These are phyloP conservation scores for Trilocha varians DNA, from an alignment of 2,888 invertebrate genomes.

Conservation along the genomic window DNA sequence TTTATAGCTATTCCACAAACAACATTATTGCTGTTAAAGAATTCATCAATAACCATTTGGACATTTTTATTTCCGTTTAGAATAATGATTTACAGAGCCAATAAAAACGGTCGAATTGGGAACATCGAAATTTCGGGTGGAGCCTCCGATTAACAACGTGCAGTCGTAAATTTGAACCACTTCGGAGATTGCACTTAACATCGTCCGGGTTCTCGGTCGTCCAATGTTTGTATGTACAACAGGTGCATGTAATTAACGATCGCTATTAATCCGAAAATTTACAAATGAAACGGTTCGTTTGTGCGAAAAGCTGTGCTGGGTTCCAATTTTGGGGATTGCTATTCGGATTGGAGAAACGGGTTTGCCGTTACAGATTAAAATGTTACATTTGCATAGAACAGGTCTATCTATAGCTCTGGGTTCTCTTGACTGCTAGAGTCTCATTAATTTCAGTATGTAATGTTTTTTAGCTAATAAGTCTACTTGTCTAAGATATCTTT, in stretches of 20 bases:
- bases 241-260: not conserved
- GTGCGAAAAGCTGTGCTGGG: too few species aligned
- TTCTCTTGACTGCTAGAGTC: too few species aligned
- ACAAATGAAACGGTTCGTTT: too few species aligned
- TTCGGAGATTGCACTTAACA: not conserved
- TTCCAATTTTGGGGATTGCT: too few species aligned
- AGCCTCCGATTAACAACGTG: not conserved
- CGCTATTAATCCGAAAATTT: not conserved
- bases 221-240: not conserved
- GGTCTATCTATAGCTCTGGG: too few species aligned
- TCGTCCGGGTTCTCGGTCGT: not conserved
- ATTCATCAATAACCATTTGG: not conserved
- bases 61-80: not conserved
- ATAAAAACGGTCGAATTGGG: not conserved
- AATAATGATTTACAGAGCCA: not conserved
- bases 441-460: too few species aligned
- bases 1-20: conserved; percentile 20
- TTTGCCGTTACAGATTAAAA: too few species aligned
- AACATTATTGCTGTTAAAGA: conserved; percentile 1
- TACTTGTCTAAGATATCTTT: too few species aligned
- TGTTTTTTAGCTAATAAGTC: too few species aligned
- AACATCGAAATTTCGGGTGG: not conserved
- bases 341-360: too few species aligned
- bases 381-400: too few species aligned
- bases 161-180: not conserved